A percentile compares a stretch with the other conserved stretches of the same genome.
These are phyloP conservation scores for Lochmaea capreae DNA, from an alignment of 2,888 invertebrate genomes.

Conservation along the genomic window DNA sequence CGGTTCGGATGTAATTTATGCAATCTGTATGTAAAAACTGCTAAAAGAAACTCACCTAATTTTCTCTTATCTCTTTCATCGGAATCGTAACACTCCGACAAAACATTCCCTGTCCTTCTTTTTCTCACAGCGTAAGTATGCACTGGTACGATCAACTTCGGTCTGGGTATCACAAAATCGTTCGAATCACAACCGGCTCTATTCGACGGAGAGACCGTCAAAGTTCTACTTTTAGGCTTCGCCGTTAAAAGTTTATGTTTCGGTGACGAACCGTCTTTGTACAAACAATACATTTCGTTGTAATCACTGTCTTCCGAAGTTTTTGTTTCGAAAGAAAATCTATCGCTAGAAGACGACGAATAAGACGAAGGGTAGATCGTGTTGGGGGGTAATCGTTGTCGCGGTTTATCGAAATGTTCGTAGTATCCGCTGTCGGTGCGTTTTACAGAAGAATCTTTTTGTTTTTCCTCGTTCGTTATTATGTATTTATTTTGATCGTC, in stretches of 20 bases:
- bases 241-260: slow-evolving; percentile 37
- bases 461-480: slow-evolving; percentile 37
- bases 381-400: slow-evolving; percentile 62
- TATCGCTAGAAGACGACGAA: slow-evolving; percentile 38
- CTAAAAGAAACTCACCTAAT: slow-evolving; percentile 36
- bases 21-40: no score
- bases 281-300: slow-evolving; percentile 54
- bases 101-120: slow-evolving; percentile 80
- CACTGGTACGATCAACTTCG: slow-evolving; percentile 87
- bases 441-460: slow-evolving; percentile 45
- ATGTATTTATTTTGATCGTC: slow-evolving; percentile 62
- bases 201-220: slow-evolving; percentile 34
- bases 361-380: slow-evolving; percentile 58
- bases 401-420: slow-evolving; percentile 60
- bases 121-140: slow-evolving; percentile 87
- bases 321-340: slow-evolving; percentile 37
- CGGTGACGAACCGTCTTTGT: slow-evolving; percentile 56
- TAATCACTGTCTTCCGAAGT: slow-evolving; percentile 41
- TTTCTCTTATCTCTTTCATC: slow-evolving; percentile 34
- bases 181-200: slow-evolving; percentile 43
- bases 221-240: slow-evolving; percentile 39
- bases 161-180: slow-evolving; percentile 86
- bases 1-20: no score
- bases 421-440: slow-evolving; percentile 62
- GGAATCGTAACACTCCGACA: slow-evolving; percentile 47